Evolutionary conservation across 2,888 invertebrate species (phyloP).

Genomic region (Miltochrista miniata): DNA sequence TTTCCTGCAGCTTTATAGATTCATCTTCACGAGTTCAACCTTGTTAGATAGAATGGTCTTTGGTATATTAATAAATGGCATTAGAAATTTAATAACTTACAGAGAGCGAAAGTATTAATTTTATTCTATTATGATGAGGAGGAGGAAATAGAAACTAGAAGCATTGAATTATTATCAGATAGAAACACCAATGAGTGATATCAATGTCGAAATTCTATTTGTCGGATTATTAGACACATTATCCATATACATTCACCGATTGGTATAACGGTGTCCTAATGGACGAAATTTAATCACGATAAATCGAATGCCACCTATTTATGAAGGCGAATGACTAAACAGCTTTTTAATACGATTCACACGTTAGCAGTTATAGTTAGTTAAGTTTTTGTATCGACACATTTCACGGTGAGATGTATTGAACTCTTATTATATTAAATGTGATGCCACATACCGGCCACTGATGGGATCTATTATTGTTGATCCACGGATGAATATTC

Average conservation of each 20-base stretch:
- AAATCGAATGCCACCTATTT: slow-evolving; percentile 83
- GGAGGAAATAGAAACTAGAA: background rate
- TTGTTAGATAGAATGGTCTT: too few species aligned
- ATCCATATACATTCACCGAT: slow-evolving; percentile 67
- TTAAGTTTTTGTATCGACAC: slow-evolving; percentile 81
- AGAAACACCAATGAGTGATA: slow-evolving; percentile 47
- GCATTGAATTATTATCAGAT: slow-evolving; percentile 46
- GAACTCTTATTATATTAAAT: slow-evolving; percentile 82
- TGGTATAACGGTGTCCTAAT: slow-evolving; percentile 77
- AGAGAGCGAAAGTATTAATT: too few species aligned
- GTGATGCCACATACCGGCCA: slow-evolving; percentile 78
- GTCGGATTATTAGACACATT: slow-evolving; percentile 71
- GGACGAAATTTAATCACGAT: slow-evolving; percentile 82
- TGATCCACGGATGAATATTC: slow-evolving; percentile 82
- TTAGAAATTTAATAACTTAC: too few species aligned
- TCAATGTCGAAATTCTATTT: slow-evolving; percentile 65
- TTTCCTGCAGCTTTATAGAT: too few species aligned
- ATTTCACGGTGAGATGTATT: slow-evolving; percentile 82
- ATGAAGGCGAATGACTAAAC: slow-evolving; percentile 82
- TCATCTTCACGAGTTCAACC: too few species aligned
- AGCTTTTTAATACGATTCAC: slow-evolving; percentile 84
- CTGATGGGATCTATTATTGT: slow-evolving; percentile 82
- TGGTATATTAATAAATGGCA: too few species aligned
- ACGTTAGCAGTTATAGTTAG: slow-evolving; percentile 82
- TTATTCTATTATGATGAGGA: too few species aligned